These are phyloP conservation scores for Gobionotothen gibberifrons DNA, from an alignment of 2,797 vertebrate genomes.

Conservation along the genomic window DNA sequence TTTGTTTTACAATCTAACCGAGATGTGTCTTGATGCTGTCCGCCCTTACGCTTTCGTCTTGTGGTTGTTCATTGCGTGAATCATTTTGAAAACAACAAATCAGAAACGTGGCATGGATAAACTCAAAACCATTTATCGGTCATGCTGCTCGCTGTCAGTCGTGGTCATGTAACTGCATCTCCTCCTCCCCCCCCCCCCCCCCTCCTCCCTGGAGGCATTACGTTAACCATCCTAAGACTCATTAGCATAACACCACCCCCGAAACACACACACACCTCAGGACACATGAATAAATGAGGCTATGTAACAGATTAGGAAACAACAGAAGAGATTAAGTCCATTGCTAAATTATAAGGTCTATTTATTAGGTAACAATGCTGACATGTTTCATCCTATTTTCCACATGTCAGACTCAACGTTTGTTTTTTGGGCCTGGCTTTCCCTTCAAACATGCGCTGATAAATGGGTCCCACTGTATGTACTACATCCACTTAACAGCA, in stretches of 20 bases:
- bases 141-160: constrained; percentile 49
- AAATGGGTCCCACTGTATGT: constrained; percentile 23
- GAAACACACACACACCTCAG: constrained; percentile 29
- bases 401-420: background rate
- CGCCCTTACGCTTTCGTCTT: background rate
- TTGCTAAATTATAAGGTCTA: constrained; percentile 23
- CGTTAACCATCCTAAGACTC: constrained; percentile 46
- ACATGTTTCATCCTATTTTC: background rate
- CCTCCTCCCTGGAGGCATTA: constrained; percentile 33
- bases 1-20: constrained; percentile 21
- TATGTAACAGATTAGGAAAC: constrained; percentile 12
- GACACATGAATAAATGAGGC: constrained; percentile 48
- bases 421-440: background rate
- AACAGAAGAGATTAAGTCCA: constrained; percentile 24
- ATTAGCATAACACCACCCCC: constrained; percentile 49
- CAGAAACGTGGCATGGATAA: constrained; percentile 1
- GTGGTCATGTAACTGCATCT: constrained; percentile 12
- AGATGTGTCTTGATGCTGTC: background rate
- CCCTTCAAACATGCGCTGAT: constrained; percentile 24
- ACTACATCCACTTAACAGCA: constrained; percentile 47
- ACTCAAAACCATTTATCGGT: constrained; percentile 35
- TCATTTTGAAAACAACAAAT: constrained; percentile 15
- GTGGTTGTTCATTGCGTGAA: background rate
- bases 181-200: constrained; percentile 26
- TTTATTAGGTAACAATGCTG: background rate